Base-by-base conservation (phyloP, 2,888 invertebrate species). In the Idaea straminata region DNA sequence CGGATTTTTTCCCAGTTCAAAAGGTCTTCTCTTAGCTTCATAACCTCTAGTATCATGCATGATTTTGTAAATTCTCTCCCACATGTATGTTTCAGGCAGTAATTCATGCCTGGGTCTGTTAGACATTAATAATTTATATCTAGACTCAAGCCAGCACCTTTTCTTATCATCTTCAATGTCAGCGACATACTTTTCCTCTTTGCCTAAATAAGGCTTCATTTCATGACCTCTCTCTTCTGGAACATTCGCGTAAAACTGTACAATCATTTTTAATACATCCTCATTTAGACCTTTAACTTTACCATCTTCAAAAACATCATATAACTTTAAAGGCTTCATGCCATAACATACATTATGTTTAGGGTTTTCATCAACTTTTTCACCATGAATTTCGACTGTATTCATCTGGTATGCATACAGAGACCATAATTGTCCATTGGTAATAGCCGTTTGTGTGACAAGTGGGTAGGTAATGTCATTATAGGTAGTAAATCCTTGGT, bases 401-500 rank as follows among this genome's bases (percentile, higher is more conserved):
- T 99, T 99, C 66, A 99, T 87, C 85, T 99, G 99, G 83, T 99
- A 99, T 15, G 95, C 94, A 81, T 96, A 97, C 73, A 99, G 96
- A 0, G 96, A 96, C 95, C 97, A 98, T 4, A 94, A 83, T 72
- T 96, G 95, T 0, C 99, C 99, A 88, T 99, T 96, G 0, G 98
- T 97, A 58, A 99, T 93, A 15, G 98, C 92, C 15, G 96, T 96
- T 94, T 99, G 99, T 4, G 97, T 96, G 0, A 96, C 95, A 65
- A 99, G 85, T 0, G 99, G 99, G 84, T 98, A 98, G 0, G 97
- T 98, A 16, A 99, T 77, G 73, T 99, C 99, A 75, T 97, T 96
- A 82, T 94, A 97, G 15, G 97, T 96, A 57, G 96, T 97, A 85
- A 99, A 99, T 34, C 99, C 98, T 86, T 96, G 95, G 83, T 96